Base-by-base conservation (phyloP, 1,140 invertebrate species). In the Nautilus pompilius region DNA sequence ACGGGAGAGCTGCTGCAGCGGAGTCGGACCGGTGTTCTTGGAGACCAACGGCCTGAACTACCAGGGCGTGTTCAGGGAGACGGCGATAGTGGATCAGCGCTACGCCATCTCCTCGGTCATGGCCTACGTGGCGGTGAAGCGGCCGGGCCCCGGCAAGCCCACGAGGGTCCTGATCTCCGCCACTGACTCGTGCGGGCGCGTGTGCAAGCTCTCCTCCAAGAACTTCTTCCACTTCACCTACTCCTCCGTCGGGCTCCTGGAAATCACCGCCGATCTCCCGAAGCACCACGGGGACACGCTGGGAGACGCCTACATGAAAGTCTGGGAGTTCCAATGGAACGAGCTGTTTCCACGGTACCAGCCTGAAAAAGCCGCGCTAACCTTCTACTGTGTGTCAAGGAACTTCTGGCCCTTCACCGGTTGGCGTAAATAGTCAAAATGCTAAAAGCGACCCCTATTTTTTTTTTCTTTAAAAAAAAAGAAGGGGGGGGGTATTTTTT, bases 351-450 rank as follows among this genome's bases (percentile, higher is more conserved):
- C 77, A 0, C 60, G 41, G 22, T 68, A 75, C 20, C 66, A 62
- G 5, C 58, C 58, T 1, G 65, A 73, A 22, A 62, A 69, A 28
- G 66, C 77, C 13, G 71, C 70, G 54, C 46, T 79, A 15, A 72
- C 73, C 5, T 79, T 77, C 32, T 73, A 77, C 46, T 79, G 77
- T 62, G 75, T 77, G 59, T 79, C 74, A 58, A 65, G 62, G 17
- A 67, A 74, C 15, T 60, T 64, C 22, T 71, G 76, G 61, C 69
- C 75, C 8, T 73, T n/a, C n/a, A n/a, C n/a, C n/a, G n/a, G n/a
- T n/a, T n/a, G n/a, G n/a, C n/a, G n/a, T n/a, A n/a, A n/a, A n/a
- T n/a, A n/a, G n/a, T n/a, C n/a, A n/a, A n/a, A n/a, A n/a, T n/a
- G n/a, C n/a, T n/a, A n/a, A n/a, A n/a, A n/a, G n/a, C n/a, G n/a